Evolutionary conservation across 2,113 vertebrate species (phyloP), one percentile per base, ranked within the genome.

Genomic region (Anser brachyrhynchus): DNA sequence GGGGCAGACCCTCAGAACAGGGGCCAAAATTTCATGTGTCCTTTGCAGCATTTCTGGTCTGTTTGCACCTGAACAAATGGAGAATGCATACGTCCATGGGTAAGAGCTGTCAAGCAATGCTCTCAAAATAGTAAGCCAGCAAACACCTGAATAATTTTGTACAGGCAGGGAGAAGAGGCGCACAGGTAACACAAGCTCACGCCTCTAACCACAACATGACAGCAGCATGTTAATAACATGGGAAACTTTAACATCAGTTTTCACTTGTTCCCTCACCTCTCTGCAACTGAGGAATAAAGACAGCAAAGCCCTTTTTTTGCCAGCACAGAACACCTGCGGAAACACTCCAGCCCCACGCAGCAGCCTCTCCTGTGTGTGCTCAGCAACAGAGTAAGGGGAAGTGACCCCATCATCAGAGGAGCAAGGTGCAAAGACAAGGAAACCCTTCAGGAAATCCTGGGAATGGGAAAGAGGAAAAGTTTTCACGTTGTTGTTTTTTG

Each of bases 141-240:
- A 43, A 70, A 67, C 26, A 58, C 11, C 5, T 33, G 44, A 69
- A 33, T 49, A 61, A 69, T n/a, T 69, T 89, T 67, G 35, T 9
- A 19, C 37, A 0, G 0, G 3, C 2, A 0, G 20, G 25, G 7
- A 78, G 10, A 64, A 64, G 76, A 69, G 8, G 7, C 31, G 16
- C 25, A 28, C 0, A 0, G 5, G 6, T 19, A n/a, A 19, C 26
- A 74, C 10, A 3, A 43, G 25, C 15, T 46, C 23, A 46, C 1
- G 0, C 61, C 72, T 35, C 39, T 8, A 4, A 8, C 35, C 41
- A 25, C 20, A 5, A 7, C 3, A 2, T 6, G 22, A 44, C 67
- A 82, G 26, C 29, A 26, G 22, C 0, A 4, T 7, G 4, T 26
- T 73, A 25, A 7, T 26, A 29, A 57, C 39, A 59, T 17, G 57